These are phyloP conservation scores for Yponomeuta sedellus DNA, from an alignment of 2,888 invertebrate genomes.

Conservation along the genomic window DNA sequence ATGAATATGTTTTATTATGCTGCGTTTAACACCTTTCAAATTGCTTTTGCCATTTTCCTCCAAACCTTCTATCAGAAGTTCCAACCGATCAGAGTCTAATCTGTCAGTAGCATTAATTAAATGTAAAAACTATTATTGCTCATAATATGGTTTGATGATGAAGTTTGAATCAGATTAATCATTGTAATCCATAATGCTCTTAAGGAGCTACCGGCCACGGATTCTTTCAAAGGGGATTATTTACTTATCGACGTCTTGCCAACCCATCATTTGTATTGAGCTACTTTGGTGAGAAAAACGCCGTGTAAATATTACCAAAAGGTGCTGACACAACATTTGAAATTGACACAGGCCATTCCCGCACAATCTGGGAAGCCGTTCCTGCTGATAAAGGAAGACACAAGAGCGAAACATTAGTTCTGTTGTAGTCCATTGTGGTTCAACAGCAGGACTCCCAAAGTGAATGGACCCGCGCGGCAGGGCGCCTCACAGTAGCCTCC, in stretches of 20 bases:
- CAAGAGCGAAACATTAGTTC: conserved; percentile 41
- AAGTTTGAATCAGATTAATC: conserved; percentile 16
- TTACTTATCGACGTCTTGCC: background rate
- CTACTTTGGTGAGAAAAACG: background rate
- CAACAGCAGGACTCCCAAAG: conserved; percentile 55
- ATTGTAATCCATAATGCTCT: conserved; percentile 41
- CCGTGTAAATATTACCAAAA: conserved; percentile 5
- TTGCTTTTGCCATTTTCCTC: background rate
- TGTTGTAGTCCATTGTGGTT: conserved; percentile 44
- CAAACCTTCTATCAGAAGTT: background rate
- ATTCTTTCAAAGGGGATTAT: conserved; percentile 20
- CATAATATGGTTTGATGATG: background rate
- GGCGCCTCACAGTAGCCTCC: conserved; percentile 62
- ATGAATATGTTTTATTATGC: conserved; percentile 5
- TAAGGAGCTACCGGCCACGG: conserved; percentile 38
- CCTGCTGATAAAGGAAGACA: conserved; percentile 30
- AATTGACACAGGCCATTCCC: conserved; percentile 13
- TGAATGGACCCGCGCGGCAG: conserved; percentile 61
- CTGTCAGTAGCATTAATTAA: background rate
- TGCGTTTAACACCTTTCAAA: background rate
- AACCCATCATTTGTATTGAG: background rate
- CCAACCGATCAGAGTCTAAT: background rate
- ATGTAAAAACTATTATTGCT: background rate
- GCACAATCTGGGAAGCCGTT: background rate
- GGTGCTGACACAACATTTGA: background rate